These are phyloP conservation scores for Caenorhabditis japonica DNA, from an alignment of 2,888 invertebrate genomes.

Conservation along the genomic window DNA sequence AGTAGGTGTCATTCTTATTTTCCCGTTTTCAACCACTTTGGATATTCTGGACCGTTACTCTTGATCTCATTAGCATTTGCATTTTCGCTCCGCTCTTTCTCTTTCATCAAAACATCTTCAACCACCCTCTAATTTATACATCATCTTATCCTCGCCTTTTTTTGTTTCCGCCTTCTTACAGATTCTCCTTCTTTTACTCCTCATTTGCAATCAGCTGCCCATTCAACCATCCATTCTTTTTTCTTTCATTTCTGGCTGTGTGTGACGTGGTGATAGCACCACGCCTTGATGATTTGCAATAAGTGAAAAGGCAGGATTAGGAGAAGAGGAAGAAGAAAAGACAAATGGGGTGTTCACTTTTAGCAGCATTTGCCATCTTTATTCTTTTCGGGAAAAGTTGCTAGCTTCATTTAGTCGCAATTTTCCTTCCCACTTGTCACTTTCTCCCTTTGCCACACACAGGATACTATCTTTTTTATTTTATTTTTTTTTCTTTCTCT, in stretches of 20 bases:
- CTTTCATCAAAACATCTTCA: constrained; percentile 8
- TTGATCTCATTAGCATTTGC: constrained; percentile 2
- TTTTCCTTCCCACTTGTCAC: constrained; percentile 18
- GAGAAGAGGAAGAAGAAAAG: background rate
- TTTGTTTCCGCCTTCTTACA: constrained; percentile 29
- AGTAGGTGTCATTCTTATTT: background rate
- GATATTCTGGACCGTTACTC: too few species aligned
- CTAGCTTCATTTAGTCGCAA: background rate
- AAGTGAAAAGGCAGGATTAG: constrained; percentile 23
- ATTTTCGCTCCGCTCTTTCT: background rate
- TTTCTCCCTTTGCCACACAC: constrained; percentile 13
- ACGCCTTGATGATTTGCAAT: constrained; percentile 7
- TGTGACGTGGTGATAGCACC: constrained; percentile 3
- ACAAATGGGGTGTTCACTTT: constrained; percentile 35
- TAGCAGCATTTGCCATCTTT: constrained; percentile 9
- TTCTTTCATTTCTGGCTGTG: too few species aligned
- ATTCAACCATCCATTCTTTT: constrained; percentile 32
- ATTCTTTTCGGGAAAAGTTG: background rate
- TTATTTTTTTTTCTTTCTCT: constrained; percentile 6
- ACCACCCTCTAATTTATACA: constrained; percentile 49
- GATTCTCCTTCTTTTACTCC: constrained; percentile 31
- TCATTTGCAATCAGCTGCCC: constrained; percentile 46
- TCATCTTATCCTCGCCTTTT: constrained; percentile 34
- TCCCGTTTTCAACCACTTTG: too few species aligned
- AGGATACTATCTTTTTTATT: constrained; percentile 35